These are phyloP conservation scores for Zosterops borbonicus DNA, from an alignment of 2,113 vertebrate genomes.

Conservation along the genomic window DNA sequence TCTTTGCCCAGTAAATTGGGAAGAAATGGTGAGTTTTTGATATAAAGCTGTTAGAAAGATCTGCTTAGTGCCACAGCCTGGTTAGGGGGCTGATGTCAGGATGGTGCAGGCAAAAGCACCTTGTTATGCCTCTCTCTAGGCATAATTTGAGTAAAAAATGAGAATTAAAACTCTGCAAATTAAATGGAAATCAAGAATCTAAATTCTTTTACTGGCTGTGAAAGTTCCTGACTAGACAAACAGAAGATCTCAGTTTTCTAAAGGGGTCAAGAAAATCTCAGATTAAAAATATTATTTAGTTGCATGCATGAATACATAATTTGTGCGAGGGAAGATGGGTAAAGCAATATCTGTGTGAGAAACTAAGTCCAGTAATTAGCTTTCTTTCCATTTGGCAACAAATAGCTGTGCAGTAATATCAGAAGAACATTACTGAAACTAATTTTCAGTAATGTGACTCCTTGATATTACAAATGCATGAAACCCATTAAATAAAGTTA, in stretches of 20 bases:
- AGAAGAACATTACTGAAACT: conserved; percentile 63
- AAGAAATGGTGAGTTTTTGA: background rate
- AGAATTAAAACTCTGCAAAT: background rate
- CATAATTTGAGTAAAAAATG: background rate
- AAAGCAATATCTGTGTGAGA: background rate
- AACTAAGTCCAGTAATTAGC: conserved; percentile 24
- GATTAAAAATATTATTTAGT: background rate
- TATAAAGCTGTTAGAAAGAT: background rate
- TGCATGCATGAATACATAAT: background rate
- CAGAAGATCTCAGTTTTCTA: background rate
- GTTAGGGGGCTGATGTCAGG: background rate
- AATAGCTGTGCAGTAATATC: conserved; percentile 52
- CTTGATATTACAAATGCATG: conserved; percentile 63
- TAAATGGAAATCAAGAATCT: background rate
- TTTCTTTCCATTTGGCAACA: conserved; percentile 54
- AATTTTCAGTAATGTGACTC: conserved; percentile 67
- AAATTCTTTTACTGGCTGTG: background rate
- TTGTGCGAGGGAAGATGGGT: background rate
- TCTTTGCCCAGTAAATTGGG: background rate
- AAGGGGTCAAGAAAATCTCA: background rate
- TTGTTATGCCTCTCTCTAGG: background rate
- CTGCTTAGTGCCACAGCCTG: background rate
- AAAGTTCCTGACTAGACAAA: background rate
- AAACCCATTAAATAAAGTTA: conserved; percentile 69
- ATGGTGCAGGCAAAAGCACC: background rate